Percentiles rank a stretch among this genome's conserved stretches.
These are phyloP conservation scores for Marmota monax DNA, from an alignment of 2,113 vertebrate species.

Conservation along the genomic window DNA sequence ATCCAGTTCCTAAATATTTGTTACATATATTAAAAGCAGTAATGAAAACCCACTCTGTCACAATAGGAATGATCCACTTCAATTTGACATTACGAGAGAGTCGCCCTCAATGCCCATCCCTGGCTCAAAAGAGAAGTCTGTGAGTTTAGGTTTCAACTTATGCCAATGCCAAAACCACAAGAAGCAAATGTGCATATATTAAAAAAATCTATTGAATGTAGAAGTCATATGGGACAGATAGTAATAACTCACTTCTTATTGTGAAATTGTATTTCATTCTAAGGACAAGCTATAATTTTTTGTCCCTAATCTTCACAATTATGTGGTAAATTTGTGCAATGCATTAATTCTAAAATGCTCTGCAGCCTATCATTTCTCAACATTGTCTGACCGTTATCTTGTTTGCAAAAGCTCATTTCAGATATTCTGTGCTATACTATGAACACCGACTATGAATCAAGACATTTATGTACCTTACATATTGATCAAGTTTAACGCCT, in stretches of 20 bases:
- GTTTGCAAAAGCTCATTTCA: not conserved
- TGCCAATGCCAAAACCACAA: not conserved
- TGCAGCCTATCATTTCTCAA: not conserved
- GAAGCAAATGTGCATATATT: not conserved
- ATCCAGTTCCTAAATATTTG: not conserved
- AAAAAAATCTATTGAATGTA: not conserved
- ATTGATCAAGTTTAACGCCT: not conserved
- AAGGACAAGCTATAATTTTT: conserved; percentile 35
- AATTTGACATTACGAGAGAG: not conserved
- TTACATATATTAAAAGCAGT: not conserved
- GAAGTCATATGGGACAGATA: not conserved
- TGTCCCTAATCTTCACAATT: not conserved
- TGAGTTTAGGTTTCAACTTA: not conserved
- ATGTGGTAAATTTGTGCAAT: not conserved
- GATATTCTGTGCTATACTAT: not conserved
- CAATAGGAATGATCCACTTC: not conserved
- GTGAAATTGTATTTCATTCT: conserved; percentile 32
- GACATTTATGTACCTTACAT: not conserved
- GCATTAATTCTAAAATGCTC: not conserved
- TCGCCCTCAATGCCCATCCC: not conserved
- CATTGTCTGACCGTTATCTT: not conserved
- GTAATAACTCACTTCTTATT: not conserved
- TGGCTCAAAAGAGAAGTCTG: not conserved
- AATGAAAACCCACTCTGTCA: not conserved
- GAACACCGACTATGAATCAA: not conserved